Conservation (phyloP, 2,113 vertebrate species). For the Scatophagus argus region DNA sequence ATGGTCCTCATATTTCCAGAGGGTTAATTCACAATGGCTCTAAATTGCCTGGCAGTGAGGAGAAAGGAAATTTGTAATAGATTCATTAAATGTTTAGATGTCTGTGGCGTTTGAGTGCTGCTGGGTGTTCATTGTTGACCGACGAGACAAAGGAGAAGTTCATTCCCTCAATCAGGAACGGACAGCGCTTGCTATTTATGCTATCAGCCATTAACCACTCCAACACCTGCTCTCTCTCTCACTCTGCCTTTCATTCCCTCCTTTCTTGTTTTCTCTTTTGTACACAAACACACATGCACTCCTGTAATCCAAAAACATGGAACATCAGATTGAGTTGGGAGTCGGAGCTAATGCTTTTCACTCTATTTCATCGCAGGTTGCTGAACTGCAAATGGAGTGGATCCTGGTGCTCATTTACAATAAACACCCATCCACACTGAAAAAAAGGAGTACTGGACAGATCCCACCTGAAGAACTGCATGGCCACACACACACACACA, state of each 20-base stretch:
- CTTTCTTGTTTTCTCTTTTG: slow-evolving; percentile 55
- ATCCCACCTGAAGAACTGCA: neutral
- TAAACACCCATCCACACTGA: slow-evolving; percentile 2
- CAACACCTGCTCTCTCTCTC: slow-evolving; percentile 84
- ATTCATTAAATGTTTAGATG: slow-evolving; percentile 55
- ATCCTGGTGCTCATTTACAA: neutral
- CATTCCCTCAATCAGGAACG: slow-evolving; percentile 65
- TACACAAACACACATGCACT: slow-evolving; percentile 44
- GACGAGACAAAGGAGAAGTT: slow-evolving; percentile 71
- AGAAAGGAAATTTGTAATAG: slow-evolving; percentile 57
- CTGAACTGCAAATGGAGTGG: slow-evolving; percentile 63
- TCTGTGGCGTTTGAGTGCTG: slow-evolving; percentile 71
- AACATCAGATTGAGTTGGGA: slow-evolving; percentile 10
- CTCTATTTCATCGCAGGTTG: slow-evolving; percentile 73
- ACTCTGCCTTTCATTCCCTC: slow-evolving; percentile 56
- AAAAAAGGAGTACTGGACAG: slow-evolving; percentile 6
- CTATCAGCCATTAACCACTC: slow-evolving; percentile 76
- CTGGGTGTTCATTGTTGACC: slow-evolving; percentile 65
- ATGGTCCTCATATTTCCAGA: slow-evolving; percentile 67
- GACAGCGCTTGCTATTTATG: slow-evolving; percentile 69
- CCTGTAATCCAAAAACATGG: slow-evolving; percentile 17
- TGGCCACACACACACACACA: neutral
- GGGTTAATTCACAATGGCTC: slow-evolving; percentile 63
- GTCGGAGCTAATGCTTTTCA: slow-evolving; percentile 40
- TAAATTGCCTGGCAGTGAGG: slow-evolving; percentile 37